Conservation (phyloP, 2,888 invertebrate genomes). For the Scaptomyza cyrtandrae region DNA sequence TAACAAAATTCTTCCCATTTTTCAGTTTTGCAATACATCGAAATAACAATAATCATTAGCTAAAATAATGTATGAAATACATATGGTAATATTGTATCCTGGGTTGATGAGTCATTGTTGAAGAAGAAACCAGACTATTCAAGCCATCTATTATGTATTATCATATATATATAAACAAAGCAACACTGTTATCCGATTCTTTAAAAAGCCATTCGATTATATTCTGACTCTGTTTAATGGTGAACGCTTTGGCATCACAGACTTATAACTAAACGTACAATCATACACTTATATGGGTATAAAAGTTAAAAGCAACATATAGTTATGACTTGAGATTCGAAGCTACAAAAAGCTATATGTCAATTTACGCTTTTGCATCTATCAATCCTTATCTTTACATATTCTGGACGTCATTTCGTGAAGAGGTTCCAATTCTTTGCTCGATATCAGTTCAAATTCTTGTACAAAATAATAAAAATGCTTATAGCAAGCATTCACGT, state of each 20-base stretch:
- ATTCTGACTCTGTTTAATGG: conserved; percentile 40
- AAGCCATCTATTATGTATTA: too few species aligned
- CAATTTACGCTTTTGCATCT: conserved; percentile 1
- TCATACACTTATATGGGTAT: conserved; percentile 22
- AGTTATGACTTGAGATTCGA: conserved; percentile 53
- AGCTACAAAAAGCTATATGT: conserved; percentile 18
- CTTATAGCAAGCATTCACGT: conserved; percentile 97
- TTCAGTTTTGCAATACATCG: too few species aligned
- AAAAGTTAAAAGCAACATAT: conserved; percentile 54
- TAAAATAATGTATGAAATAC: too few species aligned
- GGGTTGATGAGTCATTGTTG: too few species aligned
- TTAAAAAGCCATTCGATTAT: conserved; percentile 6
- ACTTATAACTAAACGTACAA: conserved; percentile 49
- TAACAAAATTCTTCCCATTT: too few species aligned
- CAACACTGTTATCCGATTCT: neutral
- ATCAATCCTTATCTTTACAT: conserved; percentile 86
- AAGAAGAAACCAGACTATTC: too few species aligned
- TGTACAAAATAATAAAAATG: conserved; percentile 96
- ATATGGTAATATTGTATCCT: too few species aligned
- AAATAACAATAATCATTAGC: too few species aligned
- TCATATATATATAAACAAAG: neutral
- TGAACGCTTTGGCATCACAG: conserved; percentile 51
- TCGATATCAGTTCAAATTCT: conserved; percentile 92
- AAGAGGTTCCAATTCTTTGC: conserved; percentile 94
- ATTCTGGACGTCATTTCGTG: conserved; percentile 90